Evolutionary conservation across 2,113 vertebrate genomes (phyloP).

Genomic region (Peromyscus californicus): DNA sequence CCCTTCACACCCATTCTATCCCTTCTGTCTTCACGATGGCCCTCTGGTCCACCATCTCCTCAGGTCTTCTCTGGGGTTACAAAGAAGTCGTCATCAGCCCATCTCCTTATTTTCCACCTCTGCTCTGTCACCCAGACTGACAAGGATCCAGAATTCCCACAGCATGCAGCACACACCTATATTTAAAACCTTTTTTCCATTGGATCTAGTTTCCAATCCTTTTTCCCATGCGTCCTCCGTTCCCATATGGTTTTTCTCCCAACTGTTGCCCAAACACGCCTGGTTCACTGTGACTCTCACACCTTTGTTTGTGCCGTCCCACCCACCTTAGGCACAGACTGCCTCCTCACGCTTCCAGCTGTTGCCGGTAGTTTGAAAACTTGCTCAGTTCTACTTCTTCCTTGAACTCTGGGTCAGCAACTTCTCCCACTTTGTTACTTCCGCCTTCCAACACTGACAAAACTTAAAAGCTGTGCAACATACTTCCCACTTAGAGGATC

Average conservation of each 20-base stretch:
- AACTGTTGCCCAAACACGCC: not conserved
- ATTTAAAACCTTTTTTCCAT: not conserved
- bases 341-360: not conserved
- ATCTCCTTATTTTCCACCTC: not conserved
- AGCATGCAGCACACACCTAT: no score
- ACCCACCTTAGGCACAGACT: not conserved
- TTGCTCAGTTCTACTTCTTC: not conserved
- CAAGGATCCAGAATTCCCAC: not conserved
- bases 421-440: not conserved
- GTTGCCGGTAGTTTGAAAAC: not conserved
- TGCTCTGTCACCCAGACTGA: not conserved
- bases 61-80: not conserved
- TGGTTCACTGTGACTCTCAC: not conserved
- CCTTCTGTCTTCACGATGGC: not conserved
- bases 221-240: slow-evolving; percentile 1
- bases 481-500: not conserved
- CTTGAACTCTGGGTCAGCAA: not conserved
- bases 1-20: not conserved
- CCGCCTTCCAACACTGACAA: not conserved
- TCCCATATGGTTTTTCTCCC: not conserved
- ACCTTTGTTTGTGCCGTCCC: not conserved
- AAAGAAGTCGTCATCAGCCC: not conserved
- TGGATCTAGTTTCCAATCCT: not conserved
- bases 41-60: not conserved
- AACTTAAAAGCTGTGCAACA: not conserved